These are phyloP conservation scores for Harlomillsia oculata DNA, from an alignment of 1,140 invertebrate species.

Conservation along the genomic window DNA sequence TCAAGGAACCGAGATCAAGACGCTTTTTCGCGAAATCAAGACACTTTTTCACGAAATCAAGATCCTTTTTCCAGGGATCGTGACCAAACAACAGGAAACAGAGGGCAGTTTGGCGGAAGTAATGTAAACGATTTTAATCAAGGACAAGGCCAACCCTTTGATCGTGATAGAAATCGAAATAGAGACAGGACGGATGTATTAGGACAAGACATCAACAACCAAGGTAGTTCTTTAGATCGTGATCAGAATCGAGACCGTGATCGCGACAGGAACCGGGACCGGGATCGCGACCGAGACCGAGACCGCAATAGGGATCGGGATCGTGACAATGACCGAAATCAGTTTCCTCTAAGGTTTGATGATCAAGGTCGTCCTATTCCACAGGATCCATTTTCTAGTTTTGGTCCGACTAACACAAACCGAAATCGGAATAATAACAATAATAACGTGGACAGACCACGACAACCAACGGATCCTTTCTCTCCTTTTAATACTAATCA, in stretches of 20 bases:
- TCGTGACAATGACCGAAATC: not conserved
- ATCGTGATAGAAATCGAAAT: too few relatives aligned
- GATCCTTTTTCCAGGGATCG: too few relatives aligned
- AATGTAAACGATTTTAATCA: too few relatives aligned
- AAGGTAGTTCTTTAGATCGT: not conserved
- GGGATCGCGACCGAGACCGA: conserved; percentile 5
- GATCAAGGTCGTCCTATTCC: conserved; percentile 5
- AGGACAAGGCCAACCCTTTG: too few relatives aligned
- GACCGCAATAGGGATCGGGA: conserved; percentile 6
- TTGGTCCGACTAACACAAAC: conserved; percentile 10
- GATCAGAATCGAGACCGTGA: too few relatives aligned
- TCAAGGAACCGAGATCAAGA: conserved; percentile 3
- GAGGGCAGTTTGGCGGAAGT: too few relatives aligned
- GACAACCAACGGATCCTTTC: not conserved
- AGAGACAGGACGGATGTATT: not conserved
- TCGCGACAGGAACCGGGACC: not conserved
- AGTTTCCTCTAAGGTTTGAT: not conserved
- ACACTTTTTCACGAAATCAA: too few relatives aligned
- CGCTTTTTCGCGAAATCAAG: too few relatives aligned
- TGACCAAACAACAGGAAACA: too few relatives aligned
- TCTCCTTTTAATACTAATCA: conserved; percentile 12
- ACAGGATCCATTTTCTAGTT: conserved; percentile 12
- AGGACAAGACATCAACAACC: not conserved
- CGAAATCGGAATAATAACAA: conserved; percentile 11
- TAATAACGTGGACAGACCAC: not conserved